Conservation (phyloP, 1,140 invertebrate genomes). For the Drosophila virilis region DNA sequence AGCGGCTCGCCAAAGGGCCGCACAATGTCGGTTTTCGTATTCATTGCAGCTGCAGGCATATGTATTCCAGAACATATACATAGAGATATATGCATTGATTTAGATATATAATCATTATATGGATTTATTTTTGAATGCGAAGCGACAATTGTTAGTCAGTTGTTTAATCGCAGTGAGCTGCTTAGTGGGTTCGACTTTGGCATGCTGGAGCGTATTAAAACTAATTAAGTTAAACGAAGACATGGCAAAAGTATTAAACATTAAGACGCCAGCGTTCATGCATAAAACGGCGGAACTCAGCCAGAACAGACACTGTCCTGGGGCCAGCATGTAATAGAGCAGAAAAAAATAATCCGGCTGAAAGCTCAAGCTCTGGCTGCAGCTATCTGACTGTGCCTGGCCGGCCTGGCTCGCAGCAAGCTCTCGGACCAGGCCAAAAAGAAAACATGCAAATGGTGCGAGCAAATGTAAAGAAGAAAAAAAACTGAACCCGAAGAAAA, state of each 20-base stretch:
- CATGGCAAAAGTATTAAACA: slow-evolving; percentile 76
- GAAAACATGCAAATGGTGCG: slow-evolving; percentile 41
- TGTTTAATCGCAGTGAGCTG: neutral
- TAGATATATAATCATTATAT: slow-evolving; percentile 11
- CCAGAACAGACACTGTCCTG: slow-evolving; percentile 19
- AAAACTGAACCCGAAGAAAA: slow-evolving; percentile 1
- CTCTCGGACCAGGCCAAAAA: slow-evolving; percentile 18
- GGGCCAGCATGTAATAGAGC: slow-evolving; percentile 42
- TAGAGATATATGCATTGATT: neutral
- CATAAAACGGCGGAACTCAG: slow-evolving; percentile 53
- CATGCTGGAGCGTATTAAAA: slow-evolving; percentile 60
- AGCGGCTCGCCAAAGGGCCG: slow-evolving; percentile 75
- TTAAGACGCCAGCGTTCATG: slow-evolving; percentile 74
- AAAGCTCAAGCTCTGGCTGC: neutral
- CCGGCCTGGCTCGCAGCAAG: slow-evolving; percentile 2
- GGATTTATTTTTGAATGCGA: neutral
- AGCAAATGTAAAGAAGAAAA: slow-evolving; percentile 8
- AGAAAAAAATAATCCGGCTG: slow-evolving; percentile 9
- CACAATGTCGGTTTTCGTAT: slow-evolving; percentile 50
- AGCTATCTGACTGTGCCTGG: neutral
- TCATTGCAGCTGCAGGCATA: slow-evolving; percentile 45
- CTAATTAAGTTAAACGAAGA: slow-evolving; percentile 78
- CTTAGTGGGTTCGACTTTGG: slow-evolving; percentile 22
- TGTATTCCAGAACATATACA: slow-evolving; percentile 23
- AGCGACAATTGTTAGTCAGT: slow-evolving; percentile 10